A percentile compares a stretch with the other conserved stretches of the same genome.
Conservation (phyloP, 2,888 invertebrate species). For the Tupiocoris notatus region DNA sequence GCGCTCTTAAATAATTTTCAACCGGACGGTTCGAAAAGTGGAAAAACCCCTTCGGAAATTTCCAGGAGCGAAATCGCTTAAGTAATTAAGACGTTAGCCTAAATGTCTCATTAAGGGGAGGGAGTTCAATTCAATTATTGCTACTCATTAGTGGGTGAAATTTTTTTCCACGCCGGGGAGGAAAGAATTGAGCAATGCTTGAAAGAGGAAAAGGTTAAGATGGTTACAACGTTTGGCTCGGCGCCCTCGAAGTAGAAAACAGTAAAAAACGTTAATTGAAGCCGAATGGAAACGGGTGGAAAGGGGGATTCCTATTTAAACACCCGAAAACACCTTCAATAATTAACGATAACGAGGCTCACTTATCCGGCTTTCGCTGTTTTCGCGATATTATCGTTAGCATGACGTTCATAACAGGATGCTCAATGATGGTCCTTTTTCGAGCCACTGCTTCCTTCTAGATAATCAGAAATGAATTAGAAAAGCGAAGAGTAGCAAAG, state of each 20-base stretch:
- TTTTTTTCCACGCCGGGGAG: neutral
- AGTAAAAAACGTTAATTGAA: neutral
- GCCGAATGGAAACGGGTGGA: neutral
- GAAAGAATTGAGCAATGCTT: neutral
- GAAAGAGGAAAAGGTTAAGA: neutral
- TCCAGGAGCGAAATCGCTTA: no score
- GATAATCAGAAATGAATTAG: slow-evolving; percentile 37
- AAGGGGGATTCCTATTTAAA: neutral
- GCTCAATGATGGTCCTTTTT: no score
- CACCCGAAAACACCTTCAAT: slow-evolving; percentile 25
- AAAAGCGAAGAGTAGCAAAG: no score
- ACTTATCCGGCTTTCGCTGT: slow-evolving; percentile 27
- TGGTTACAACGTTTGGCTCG: neutral
- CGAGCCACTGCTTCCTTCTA: neutral
- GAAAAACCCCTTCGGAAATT: no score
- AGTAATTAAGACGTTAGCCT: neutral
- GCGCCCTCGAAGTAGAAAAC: slow-evolving; percentile 3
- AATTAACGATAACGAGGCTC: slow-evolving; percentile 37
- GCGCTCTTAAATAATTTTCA: no score
- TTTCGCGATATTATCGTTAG: slow-evolving; percentile 34
- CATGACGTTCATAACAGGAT: slow-evolving; percentile 28
- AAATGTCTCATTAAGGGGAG: neutral
- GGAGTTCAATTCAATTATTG: neutral
- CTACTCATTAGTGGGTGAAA: neutral
- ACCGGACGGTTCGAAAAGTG: no score